Percentiles rank a stretch among this genome's conserved stretches.
Evolutionary conservation across 2,113 vertebrate species (phyloP).

Genomic region (Chelonoidis abingdonii): DNA sequence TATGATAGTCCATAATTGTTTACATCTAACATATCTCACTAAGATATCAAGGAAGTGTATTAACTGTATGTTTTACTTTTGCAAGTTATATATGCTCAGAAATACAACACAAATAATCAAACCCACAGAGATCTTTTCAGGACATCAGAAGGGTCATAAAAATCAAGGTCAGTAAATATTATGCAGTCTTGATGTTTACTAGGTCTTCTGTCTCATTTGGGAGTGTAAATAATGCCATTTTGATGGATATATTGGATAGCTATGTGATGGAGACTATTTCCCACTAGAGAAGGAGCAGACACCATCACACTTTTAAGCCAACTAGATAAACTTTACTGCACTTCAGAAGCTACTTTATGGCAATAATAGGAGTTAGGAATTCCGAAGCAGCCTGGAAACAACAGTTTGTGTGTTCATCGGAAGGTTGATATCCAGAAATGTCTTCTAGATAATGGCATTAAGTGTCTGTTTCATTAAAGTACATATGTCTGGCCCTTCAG

Average conservation of each 20-base stretch:
- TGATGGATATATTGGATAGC: neutral
- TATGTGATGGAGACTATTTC: neutral
- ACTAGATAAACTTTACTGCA: neutral
- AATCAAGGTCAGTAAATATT: neutral
- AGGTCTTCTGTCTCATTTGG: neutral
- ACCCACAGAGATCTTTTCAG: neutral
- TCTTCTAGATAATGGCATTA: neutral
- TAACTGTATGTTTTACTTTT: neutral
- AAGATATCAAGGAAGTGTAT: neutral
- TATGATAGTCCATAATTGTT: neutral
- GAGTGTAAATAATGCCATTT: neutral
- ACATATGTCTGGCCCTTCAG: neutral
- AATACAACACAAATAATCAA: neutral
- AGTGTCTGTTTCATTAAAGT: neutral
- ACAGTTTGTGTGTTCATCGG: neutral
- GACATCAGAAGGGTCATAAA: neutral
- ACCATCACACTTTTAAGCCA: neutral
- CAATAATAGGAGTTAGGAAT: neutral
- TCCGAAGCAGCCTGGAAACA: neutral
- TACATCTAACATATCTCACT: neutral
- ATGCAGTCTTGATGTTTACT: neutral
- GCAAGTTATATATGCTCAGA: neutral
- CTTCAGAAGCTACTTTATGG: neutral
- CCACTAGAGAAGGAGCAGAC: neutral
- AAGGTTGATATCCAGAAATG: neutral